phyloP scores from a whole-genome alignment of 2,113 vertebrate species.

The Centropristis striata region DNA sequence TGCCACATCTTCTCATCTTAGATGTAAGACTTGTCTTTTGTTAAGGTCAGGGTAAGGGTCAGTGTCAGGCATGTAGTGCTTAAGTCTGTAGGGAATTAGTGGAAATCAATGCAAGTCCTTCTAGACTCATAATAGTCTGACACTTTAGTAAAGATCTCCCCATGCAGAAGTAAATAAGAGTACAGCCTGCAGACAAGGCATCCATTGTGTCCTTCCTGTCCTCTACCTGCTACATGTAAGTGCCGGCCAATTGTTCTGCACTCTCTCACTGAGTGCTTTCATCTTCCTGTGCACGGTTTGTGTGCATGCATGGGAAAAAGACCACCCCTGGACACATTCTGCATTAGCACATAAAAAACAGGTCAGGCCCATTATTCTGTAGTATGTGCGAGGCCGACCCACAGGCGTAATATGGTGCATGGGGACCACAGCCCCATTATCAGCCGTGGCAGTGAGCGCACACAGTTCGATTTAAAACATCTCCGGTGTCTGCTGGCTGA shows the following conservation, averaged over 20 bases:
- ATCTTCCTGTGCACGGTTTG: constrained; percentile 40
- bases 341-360: constrained; percentile 57
- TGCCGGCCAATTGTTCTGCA: constrained; percentile 36
- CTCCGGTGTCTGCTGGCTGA: constrained; percentile 10
- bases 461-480: constrained; percentile 43
- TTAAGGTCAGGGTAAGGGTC: background rate
- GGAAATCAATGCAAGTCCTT: constrained; percentile 3
- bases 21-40: background rate
- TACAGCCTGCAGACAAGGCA: constrained; percentile 58
- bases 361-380: constrained; percentile 62
- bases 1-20: background rate
- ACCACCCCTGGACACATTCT: constrained; percentile 49
- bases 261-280: constrained; percentile 51
- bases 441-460: constrained; percentile 43
- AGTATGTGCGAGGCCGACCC: constrained; percentile 19
- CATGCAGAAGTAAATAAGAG: constrained; percentile 56
- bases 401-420: constrained; percentile 40
- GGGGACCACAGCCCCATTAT: constrained; percentile 54
- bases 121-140: constrained; percentile 14
- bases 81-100: background rate
- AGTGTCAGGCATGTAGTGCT: background rate
- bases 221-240: constrained; percentile 63
- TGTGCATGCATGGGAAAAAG: constrained; percentile 44
- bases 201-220: constrained; percentile 63
- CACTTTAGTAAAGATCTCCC: constrained; percentile 26